Evolutionary conservation across 2,113 vertebrate species (phyloP), one percentile per base, ranked within the genome.

Genomic region (Rana temporaria): DNA sequence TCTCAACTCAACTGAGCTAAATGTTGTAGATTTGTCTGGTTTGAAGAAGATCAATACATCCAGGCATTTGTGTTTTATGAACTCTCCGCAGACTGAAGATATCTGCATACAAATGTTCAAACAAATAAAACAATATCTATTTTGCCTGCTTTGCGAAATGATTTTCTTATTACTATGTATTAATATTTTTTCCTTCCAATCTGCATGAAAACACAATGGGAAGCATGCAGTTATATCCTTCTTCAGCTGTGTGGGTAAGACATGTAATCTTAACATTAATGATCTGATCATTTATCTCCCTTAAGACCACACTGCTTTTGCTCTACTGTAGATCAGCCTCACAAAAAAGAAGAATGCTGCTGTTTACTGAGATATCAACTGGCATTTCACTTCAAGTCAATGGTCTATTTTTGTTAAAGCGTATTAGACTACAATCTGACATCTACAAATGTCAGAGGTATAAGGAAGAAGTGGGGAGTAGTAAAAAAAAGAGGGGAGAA

Each of bases 331-430:
- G 34, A 74, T 73, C 80, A 74, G 80, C 12, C 60, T 66, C 89
- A 95, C 92, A 95, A 94, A 94, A 95, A 96, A 95, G 92, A 93
- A 95, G 94, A 95, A 91, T 90, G 93, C 94, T 95, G 93, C 94
- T 96, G 94, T 96, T 97, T 96, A 95, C 96, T 89, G 90, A 95
- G 95, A 96, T 95, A 96, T 95, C 93, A 92, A 92, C 91, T 95
- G 94, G 93, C 95, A 95, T 96, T 96, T 95, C 89, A 74, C 87
- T 88, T 88, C 91, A 89, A 92, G 89, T 93, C 93, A 94, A 91
- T 92, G 93, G 92, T 91, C 93, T 94, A 87, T 91, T 90, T 87
- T 92, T 91, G 92, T 91, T 90, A 93, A 90, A 91, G 91, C 87
- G 73, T 90, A 90, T 93, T 91, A 95, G 93, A 94, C 92, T 91